Base-by-base conservation (phyloP, 2,797 vertebrate species). In the Rhyacichthys aspro region DNA sequence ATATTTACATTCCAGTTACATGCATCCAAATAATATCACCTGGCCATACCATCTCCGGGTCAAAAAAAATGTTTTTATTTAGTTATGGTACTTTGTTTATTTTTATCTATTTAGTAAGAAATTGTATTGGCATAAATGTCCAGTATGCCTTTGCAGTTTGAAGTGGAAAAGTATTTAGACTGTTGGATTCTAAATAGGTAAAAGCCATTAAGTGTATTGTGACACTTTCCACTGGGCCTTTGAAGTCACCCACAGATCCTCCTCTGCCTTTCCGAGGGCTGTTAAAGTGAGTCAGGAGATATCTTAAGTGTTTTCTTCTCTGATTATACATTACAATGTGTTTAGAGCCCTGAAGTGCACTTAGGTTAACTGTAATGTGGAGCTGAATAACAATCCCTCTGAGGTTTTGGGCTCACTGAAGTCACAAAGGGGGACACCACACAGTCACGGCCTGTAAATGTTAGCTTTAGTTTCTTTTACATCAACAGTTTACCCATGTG, bases 401-500 rank as follows among this genome's bases (percentile, higher is more conserved):
- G 63, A 42, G 49, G 50, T 79, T 86, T 80, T 74, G 63, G 72
- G 67, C 70, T 68, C 18, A 69, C 58, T 66, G 34, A 79, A 76
- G 76, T 81, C 79, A 85, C 85, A 83, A 86, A 79, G 79, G 81
- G 83, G 86, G 78, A 85, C 84, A 84, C 83, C 82, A 79, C 82
- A 79, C 79, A 85, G 85, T 81, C 82, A 75, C 10, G 66, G 85
- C 82, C 86, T 85, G 88, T 88, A 86, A 89, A 89, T 89, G 89
- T 91, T 90, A 86, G 76, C 86, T 89, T 90, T 86, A 87, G 87
- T 88, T 84, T 81, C 78, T 86, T 89, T 89, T 86, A 89, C 86
- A 87, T 90, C 85, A 90, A 91, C 89, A 90, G 85, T 91, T 90
- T 90, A 89, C 83, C 84, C 82, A 85, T 88, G 78, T 82, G 82